Evolutionary conservation across 2,797 vertebrate species (phyloP).

Genomic region (Helarctos malayanus): DNA sequence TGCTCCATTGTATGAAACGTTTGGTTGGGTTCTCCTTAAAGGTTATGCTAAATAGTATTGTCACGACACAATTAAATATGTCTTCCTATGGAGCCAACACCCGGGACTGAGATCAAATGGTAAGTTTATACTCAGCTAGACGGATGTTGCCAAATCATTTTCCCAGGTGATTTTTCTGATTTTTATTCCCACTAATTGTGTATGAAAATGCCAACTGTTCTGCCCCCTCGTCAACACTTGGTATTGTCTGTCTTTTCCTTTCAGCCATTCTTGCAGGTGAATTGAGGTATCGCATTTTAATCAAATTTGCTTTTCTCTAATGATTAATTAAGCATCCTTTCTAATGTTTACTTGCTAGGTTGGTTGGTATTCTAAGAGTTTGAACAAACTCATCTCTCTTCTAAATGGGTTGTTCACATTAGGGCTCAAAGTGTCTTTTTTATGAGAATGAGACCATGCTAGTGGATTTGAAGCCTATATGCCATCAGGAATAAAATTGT

Average conservation of each 20-base stretch:
- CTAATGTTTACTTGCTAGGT: background rate
- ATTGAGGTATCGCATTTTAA: background rate
- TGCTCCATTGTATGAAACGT: background rate
- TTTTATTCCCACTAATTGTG: background rate
- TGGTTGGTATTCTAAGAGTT: background rate
- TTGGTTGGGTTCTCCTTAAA: background rate
- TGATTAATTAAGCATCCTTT: background rate
- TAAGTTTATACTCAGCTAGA: background rate
- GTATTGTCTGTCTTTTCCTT: background rate
- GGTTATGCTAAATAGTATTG: background rate
- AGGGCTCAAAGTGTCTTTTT: background rate
- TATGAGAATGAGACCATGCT: background rate
- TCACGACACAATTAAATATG: background rate
- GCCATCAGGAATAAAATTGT: background rate
- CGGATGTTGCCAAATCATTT: slow-evolving; percentile 6
- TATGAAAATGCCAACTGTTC: background rate
- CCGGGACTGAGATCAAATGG: background rate
- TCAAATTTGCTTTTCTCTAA: background rate
- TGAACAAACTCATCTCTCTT: slow-evolving; percentile 3
- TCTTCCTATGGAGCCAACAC: background rate
- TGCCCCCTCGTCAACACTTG: background rate
- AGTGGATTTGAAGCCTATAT: background rate
- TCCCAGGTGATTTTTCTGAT: background rate
- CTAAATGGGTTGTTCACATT: background rate
- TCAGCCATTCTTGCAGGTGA: background rate